Conservation (phyloP, 1,140 invertebrate genomes). For the Aphaenogaster ashmeadi region DNA sequence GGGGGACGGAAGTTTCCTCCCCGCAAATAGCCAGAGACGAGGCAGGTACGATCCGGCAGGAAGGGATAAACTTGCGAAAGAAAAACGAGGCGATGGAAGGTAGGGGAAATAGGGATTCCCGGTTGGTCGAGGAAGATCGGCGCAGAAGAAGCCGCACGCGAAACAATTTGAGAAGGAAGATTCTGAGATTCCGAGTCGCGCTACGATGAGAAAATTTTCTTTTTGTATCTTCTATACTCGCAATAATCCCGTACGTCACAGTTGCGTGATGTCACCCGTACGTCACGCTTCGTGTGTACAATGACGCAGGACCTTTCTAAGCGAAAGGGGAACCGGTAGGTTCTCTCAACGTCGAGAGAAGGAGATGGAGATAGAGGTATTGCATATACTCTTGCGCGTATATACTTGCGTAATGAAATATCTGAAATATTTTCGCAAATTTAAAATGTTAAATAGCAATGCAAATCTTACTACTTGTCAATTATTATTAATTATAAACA, state of each 20-base stretch:
- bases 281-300: constrained; percentile 7
- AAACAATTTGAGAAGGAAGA: background rate
- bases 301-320: background rate
- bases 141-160: background rate
- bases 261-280: background rate
- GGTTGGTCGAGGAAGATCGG: background rate
- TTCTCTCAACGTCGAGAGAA: background rate
- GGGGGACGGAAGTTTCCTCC: background rate
- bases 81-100: background rate
- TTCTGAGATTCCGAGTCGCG: background rate
- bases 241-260: background rate
- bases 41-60: background rate
- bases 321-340: background rate
- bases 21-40: background rate
- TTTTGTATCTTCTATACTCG: background rate
- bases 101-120: background rate
- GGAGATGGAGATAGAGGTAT: background rate
- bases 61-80: background rate
- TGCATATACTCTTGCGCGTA: background rate
- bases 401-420: background rate
- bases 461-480: background rate
- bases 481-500: background rate
- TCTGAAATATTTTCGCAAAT: background rate
- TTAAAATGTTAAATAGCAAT: background rate
- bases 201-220: background rate